Conservation (phyloP, 2,113 vertebrate species). For the Argyrosomus japonicus region DNA sequence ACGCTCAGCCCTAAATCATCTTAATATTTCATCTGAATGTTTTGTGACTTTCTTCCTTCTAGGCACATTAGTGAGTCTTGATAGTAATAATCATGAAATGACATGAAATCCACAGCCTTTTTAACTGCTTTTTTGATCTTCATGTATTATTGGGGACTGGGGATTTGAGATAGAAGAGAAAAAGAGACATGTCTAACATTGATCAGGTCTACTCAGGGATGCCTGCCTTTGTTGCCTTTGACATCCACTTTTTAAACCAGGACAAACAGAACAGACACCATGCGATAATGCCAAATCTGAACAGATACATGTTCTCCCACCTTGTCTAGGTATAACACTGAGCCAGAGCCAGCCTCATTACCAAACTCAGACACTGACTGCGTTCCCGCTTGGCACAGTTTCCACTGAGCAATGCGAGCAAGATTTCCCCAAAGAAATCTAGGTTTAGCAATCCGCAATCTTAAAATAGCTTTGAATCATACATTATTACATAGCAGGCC, state of each 20-base stretch:
- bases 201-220: not conserved
- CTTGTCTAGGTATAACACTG: constrained; percentile 30
- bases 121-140: constrained; percentile 10
- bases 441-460: constrained; percentile 63
- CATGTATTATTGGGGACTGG: not conserved
- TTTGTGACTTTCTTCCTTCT: constrained; percentile 15
- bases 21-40: not conserved
- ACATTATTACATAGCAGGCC: constrained; percentile 77
- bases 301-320: constrained; percentile 15
- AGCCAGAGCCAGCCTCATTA: constrained; percentile 50
- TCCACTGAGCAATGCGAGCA: constrained; percentile 60
- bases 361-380: constrained; percentile 42
- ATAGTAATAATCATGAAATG: not conserved
- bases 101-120: constrained; percentile 1
- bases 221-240: constrained; percentile 9
- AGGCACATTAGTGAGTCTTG: constrained; percentile 3
- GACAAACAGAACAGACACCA: constrained; percentile 8
- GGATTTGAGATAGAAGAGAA: not conserved
- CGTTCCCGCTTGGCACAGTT: constrained; percentile 65
- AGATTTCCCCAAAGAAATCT: constrained; percentile 75
- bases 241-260: constrained; percentile 12
- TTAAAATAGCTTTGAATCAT: constrained; percentile 82
- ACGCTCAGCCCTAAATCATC: not conserved
- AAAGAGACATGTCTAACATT: not conserved
- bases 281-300: constrained; percentile 6